phyloP scores from a whole-genome alignment of 2,113 vertebrate species.

The Noturus placidus region DNA sequence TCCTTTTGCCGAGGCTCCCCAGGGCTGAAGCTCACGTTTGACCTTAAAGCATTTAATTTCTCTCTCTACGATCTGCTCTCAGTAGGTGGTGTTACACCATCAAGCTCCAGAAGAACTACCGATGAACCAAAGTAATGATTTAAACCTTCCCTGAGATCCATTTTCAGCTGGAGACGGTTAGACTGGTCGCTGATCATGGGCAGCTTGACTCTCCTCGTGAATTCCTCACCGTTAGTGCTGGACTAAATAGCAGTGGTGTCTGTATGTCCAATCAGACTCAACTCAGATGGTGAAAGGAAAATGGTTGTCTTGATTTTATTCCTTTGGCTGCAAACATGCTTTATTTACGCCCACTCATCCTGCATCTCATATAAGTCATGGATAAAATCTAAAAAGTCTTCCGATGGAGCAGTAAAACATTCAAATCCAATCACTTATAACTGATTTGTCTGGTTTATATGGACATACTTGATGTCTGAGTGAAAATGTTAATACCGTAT shows the following conservation, averaged over 20 bases:
- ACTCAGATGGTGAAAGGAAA: background rate
- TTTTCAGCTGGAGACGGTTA: constrained; percentile 67
- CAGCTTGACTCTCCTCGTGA: background rate
- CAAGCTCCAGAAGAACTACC: constrained; percentile 40
- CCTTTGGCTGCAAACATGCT: background rate
- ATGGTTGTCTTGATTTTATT: too few species aligned
- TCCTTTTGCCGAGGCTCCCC: background rate
- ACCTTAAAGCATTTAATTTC: background rate
- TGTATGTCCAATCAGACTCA: background rate
- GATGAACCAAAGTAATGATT: constrained; percentile 51
- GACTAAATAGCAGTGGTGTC: constrained; percentile 2
- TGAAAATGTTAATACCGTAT: background rate
- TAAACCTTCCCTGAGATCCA: constrained; percentile 54
- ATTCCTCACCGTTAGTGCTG: background rate
- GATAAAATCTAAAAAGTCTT: background rate
- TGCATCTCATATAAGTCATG: background rate
- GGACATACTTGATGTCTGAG: background rate
- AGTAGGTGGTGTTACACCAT: constrained; percentile 57
- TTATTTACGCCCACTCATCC: background rate
- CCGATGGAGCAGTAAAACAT: too few species aligned
- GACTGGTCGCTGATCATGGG: background rate
- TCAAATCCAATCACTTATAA: background rate
- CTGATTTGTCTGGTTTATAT: background rate
- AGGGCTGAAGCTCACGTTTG: background rate
- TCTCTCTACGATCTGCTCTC: constrained; percentile 40